A percentile compares a stretch with the other conserved stretches of the same genome.
Evolutionary conservation across 2,797 vertebrate species (phyloP).

Genomic region (Prionace glauca): DNA sequence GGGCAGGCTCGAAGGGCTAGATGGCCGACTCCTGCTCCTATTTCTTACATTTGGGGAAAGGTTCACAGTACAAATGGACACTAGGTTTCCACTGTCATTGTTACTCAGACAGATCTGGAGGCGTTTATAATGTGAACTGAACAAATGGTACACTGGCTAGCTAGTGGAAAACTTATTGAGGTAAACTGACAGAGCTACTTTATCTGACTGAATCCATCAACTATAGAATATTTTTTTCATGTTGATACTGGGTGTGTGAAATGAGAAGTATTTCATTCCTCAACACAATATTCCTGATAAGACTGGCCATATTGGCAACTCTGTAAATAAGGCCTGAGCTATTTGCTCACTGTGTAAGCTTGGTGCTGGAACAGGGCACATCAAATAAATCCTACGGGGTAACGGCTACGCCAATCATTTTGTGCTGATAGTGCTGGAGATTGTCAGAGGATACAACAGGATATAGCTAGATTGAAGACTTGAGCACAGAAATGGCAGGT

Average conservation of each 20-base stretch:
- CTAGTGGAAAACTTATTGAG: not conserved
- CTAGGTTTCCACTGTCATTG: not conserved
- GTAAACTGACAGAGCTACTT: not conserved
- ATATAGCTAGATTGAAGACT: too few relatives aligned
- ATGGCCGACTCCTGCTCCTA: too few relatives aligned
- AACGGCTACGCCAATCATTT: too few relatives aligned
- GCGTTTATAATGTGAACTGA: not conserved
- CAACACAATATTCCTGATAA: not conserved
- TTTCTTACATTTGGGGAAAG: not conserved
- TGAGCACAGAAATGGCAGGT: too few relatives aligned
- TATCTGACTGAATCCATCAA: not conserved
- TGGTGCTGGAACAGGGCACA: too few relatives aligned
- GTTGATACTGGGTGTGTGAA: not conserved
- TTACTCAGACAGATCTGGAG: not conserved
- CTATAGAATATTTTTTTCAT: not conserved
- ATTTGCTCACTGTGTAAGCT: too few relatives aligned
- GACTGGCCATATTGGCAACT: too few relatives aligned
- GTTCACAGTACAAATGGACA: not conserved
- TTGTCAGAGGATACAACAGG: too few relatives aligned
- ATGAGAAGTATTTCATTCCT: not conserved
- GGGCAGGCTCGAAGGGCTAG: too few relatives aligned
- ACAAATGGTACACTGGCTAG: not conserved
- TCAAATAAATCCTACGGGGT: too few relatives aligned
- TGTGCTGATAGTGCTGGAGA: too few relatives aligned
- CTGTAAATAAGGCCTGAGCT: too few relatives aligned